phyloP scores from a whole-genome alignment of 1,140 invertebrate genomes.

The Pseudomyrmex gracilis region DNA sequence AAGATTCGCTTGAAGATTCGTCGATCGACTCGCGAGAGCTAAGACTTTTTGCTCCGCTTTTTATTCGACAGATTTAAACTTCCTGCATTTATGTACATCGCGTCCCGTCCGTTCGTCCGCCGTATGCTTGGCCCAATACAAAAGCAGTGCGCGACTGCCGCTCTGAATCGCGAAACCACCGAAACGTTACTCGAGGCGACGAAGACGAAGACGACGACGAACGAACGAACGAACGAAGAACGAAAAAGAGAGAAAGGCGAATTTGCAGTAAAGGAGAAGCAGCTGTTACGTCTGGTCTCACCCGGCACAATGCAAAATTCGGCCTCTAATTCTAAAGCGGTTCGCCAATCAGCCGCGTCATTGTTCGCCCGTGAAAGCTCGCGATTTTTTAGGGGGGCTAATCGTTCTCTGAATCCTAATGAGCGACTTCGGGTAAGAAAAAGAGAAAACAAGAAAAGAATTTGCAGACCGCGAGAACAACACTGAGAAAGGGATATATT shows the following conservation, averaged over 20 bases:
- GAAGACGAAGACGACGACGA: constrained; percentile 31
- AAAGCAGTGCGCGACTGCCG: constrained; percentile 6
- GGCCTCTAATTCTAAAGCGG: constrained; percentile 78
- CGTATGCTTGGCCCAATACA: constrained; percentile 20
- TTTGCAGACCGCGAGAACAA: constrained; percentile 3
- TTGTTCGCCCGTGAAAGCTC: constrained; percentile 76
- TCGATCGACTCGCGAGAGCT: too few species aligned
- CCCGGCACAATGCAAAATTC: constrained; percentile 74
- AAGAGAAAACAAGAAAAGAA: constrained; percentile 37
- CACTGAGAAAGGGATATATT: constrained; percentile 20
- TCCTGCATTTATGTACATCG: constrained; percentile 43
- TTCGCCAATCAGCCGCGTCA: constrained; percentile 77
- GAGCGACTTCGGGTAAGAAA: constrained; percentile 51
- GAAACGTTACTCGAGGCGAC: constrained; percentile 56
- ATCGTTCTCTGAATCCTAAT: constrained; percentile 74
- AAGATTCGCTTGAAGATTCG: not conserved
- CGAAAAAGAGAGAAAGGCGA: constrained; percentile 18
- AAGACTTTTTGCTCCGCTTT: constrained; percentile 16
- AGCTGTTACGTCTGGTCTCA: constrained; percentile 72
- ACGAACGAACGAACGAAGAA: constrained; percentile 33
- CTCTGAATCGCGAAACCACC: constrained; percentile 43
- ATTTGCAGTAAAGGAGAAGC: constrained; percentile 60
- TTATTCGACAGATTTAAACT: constrained; percentile 43
- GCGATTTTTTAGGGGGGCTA: constrained; percentile 69
- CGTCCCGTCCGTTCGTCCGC: not conserved